Conservation (phyloP, 2,113 vertebrate species). For the Halcyon malimbica region DNA sequence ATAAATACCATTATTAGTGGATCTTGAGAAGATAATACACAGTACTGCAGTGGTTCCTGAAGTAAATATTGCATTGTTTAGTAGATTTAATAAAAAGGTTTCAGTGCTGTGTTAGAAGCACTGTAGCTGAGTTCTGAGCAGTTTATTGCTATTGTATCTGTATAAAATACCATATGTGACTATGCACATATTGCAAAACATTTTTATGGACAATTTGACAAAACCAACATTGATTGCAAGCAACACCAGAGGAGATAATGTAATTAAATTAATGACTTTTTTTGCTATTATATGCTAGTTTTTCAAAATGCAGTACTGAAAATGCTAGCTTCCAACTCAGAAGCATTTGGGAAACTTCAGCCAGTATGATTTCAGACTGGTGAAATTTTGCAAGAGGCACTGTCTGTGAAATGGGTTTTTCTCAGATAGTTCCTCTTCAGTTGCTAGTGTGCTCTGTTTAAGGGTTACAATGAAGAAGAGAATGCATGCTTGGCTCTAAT, state of each 20-base stretch:
- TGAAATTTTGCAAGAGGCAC: neutral
- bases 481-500: neutral
- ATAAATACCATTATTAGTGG: neutral
- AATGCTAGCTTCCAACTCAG: neutral
- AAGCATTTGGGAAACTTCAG: neutral
- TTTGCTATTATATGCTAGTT: neutral
- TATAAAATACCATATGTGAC: neutral
- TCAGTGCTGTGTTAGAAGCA: neutral
- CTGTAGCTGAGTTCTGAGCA: neutral
- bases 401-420: neutral
- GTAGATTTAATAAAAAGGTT: neutral
- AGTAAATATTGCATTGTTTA: neutral
- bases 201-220: neutral
- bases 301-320: neutral
- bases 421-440: neutral
- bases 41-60: neutral
- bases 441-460: neutral
- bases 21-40: neutral
- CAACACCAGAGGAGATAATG: neutral
- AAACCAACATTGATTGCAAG: neutral
- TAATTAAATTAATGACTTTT: neutral
- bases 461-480: neutral
- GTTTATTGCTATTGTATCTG: neutral
- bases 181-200: neutral
- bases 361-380: neutral